These are phyloP conservation scores for Seladonia tumulorum DNA, from an alignment of 2,888 invertebrate species.

Conservation along the genomic window DNA sequence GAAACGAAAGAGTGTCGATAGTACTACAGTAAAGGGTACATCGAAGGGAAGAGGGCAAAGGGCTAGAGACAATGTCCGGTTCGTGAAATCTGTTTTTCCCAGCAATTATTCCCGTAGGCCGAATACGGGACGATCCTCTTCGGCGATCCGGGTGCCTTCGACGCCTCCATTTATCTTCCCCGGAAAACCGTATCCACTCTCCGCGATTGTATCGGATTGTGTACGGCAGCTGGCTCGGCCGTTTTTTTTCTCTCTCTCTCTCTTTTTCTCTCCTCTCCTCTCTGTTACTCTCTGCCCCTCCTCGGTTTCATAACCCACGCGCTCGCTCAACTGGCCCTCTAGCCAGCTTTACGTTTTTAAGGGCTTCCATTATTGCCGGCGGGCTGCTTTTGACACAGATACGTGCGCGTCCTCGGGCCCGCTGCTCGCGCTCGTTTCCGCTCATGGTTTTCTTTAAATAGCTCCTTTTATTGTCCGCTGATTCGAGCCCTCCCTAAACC, in stretches of 20 bases:
- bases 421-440: constrained; percentile 55
- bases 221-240: constrained; percentile 78
- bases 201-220: constrained; percentile 79
- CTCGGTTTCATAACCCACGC: constrained; percentile 62
- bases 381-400: constrained; percentile 79
- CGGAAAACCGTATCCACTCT: constrained; percentile 42
- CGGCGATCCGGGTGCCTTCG: neutral
- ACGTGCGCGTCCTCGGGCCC: constrained; percentile 46
- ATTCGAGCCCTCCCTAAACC: neutral
- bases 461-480: constrained; percentile 3
- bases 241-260: constrained; percentile 59
- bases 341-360: constrained; percentile 77
- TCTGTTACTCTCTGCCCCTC: constrained; percentile 59
- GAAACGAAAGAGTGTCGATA: neutral
- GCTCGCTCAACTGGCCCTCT: constrained; percentile 60
- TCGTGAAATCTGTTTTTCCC: constrained; percentile 61
- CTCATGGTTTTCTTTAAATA: constrained; percentile 15
- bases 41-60: neutral
- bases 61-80: neutral
- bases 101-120: constrained; percentile 32
- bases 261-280: constrained; percentile 23
- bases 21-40: neutral
- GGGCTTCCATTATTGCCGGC: constrained; percentile 80
- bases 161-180: constrained; percentile 47
- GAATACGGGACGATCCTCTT: constrained; percentile 1